A percentile compares a stretch with the other conserved stretches of the same genome.
phyloP scores from a whole-genome alignment of 2,113 vertebrate genomes.

The Myotis brandtii region DNA sequence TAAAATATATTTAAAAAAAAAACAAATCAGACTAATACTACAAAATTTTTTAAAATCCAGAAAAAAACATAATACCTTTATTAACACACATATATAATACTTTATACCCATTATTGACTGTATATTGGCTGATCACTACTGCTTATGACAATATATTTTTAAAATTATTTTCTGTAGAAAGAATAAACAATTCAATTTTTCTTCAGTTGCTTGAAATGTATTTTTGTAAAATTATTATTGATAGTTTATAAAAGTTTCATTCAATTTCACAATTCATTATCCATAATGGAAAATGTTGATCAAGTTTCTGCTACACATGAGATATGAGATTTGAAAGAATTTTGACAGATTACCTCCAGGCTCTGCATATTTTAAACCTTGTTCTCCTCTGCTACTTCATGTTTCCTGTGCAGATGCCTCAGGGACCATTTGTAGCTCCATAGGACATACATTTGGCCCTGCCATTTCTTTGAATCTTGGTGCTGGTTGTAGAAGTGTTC shows the following conservation, averaged over 20 bases:
- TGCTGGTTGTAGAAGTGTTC: neutral
- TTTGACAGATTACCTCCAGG: neutral
- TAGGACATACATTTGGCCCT: neutral
- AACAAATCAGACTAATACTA: neutral
- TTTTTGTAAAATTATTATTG: constrained; percentile 45
- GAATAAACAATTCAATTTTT: neutral
- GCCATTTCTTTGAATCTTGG: neutral
- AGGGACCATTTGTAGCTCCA: neutral
- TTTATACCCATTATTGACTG: neutral
- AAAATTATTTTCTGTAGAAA: neutral
- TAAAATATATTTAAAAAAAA: too few relatives aligned
- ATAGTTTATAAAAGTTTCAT: neutral
- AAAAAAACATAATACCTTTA: neutral
- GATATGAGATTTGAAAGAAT: neutral
- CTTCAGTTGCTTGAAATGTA: neutral
- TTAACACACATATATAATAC: neutral
- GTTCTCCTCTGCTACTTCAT: neutral
- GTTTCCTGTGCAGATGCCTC: neutral
- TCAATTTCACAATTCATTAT: neutral
- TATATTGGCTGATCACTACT: neutral
- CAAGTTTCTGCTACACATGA: constrained; percentile 8
- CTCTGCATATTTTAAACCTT: neutral
- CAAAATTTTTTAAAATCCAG: neutral
- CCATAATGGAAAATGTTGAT: neutral
- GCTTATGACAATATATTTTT: neutral